These are phyloP conservation scores for Heptranchias perlo DNA, from an alignment of 2,113 vertebrate genomes.

Conservation along the genomic window DNA sequence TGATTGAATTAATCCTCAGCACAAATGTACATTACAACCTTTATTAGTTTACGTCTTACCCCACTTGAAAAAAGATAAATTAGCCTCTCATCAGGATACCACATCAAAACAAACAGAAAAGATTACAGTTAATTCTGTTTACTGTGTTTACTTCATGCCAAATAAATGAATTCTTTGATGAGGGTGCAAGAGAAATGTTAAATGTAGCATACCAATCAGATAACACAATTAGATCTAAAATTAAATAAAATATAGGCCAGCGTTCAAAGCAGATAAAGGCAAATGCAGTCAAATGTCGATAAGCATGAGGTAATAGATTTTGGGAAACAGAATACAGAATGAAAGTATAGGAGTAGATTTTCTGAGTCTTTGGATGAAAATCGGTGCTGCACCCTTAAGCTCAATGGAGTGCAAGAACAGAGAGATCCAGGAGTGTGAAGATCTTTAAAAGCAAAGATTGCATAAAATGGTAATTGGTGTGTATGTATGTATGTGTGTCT, in stretches of 20 bases:
- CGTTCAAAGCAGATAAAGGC: neutral
- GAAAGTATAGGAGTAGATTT: neutral
- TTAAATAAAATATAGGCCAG: neutral
- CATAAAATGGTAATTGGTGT: neutral
- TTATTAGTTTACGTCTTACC: slow-evolving; percentile 6
- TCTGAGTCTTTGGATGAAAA: neutral
- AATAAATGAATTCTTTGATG: neutral
- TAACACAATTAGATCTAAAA: neutral
- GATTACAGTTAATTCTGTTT: slow-evolving; percentile 28
- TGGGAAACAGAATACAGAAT: neutral
- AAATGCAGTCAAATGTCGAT: neutral
- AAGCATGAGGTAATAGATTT: neutral
- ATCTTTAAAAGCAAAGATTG: neutral
- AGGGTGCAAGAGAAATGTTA: neutral
- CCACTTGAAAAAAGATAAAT: slow-evolving; percentile 18
- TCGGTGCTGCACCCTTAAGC: neutral
- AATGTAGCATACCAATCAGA: neutral
- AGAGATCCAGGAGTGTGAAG: neutral
- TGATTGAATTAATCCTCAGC: slow-evolving; percentile 32
- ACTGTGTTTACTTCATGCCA: neutral
- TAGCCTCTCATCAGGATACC: neutral
- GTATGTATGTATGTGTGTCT: no score
- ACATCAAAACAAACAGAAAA: neutral
- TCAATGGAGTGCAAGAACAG: neutral
- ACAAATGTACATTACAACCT: slow-evolving; percentile 14